Base-by-base conservation (phyloP, 2,888 invertebrate genomes). In the Keiferia lycopersicella region DNA sequence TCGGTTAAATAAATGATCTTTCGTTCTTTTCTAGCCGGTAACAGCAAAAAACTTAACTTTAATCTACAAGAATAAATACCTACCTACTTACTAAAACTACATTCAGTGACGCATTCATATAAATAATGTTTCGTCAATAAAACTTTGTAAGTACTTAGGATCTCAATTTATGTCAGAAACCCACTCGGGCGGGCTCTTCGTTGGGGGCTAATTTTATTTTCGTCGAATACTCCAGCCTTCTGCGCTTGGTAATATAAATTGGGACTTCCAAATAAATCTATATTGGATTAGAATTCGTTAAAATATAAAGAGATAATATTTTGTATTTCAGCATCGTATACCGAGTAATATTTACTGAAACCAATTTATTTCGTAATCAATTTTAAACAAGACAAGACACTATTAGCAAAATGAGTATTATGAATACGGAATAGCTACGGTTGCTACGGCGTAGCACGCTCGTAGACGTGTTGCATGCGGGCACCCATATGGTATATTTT, bases 81-180 rank as follows among this genome's bases (percentile, higher is more conserved):
- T 6, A 30, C 30, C 6, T 4, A 12, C 14, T 41, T 41, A 3
- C n/a, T n/a, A n/a, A n/a, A n/a, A 14, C 12, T 41, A 12, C 14
- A 41, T 12, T 14, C 0, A 14, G 41, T 2, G 26, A 56, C 30
- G 4, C 30, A 26, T 16, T 14, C n/a, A 12, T 22, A 26, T 56
- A 56, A 56, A 56, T 56, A n/a, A 56, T 56, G n/a, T 6, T n/a
- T 14, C 56, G 34, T 34, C 34, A 16, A 56, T 56, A 56, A 34
- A 56, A 56, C 56, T 56, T 4, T 56, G 56, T 34, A 34, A 26
- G n/a, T 34, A 34, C 56, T 56, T 26, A 56, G 26, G n/a, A 45
- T 16, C 56, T 34, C 56, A 56, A 56, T 53, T 53, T 53, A 53
- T 22, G 18, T 53, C n/a, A 11, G 20, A 22, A n/a, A n/a, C n/a